Evolutionary conservation across 2,888 invertebrate species (phyloP).

Genomic region (Galeopsomyia nigrocyanea): DNA sequence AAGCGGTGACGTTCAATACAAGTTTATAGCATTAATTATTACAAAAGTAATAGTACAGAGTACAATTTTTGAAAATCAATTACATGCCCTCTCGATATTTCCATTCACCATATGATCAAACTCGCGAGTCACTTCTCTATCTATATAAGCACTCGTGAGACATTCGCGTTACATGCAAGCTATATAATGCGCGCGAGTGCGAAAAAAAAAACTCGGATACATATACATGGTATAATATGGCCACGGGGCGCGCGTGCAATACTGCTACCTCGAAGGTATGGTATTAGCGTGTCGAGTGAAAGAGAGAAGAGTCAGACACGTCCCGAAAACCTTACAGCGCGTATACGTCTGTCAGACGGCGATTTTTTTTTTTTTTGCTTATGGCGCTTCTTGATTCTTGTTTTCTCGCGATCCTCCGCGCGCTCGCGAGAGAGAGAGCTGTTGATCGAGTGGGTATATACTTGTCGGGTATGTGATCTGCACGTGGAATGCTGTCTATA

Average conservation of each 20-base stretch:
- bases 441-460: background rate
- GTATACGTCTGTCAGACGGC: conserved; percentile 25
- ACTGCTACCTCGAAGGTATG: conserved; percentile 55
- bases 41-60: no score
- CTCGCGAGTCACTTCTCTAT: no score
- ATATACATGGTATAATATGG: conserved; percentile 8
- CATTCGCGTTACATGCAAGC: no score
- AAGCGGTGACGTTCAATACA: conserved; percentile 11
- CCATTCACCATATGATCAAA: no score
- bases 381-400: conserved; percentile 27
- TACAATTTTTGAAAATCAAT: no score
- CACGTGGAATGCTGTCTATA: no score
- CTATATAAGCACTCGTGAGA: no score
- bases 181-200: background rate
- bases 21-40: no score
- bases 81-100: no score
- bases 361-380: background rate
- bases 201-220: conserved; percentile 13
- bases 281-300: conserved; percentile 66
- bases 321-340: conserved; percentile 6
- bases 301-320: conserved; percentile 10
- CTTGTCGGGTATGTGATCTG: background rate
- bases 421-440: no score
- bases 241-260: conserved; percentile 24
- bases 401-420: conserved; percentile 19